phyloP scores from a whole-genome alignment of 2,797 vertebrate genomes.

The Podarcis lilfordi region DNA sequence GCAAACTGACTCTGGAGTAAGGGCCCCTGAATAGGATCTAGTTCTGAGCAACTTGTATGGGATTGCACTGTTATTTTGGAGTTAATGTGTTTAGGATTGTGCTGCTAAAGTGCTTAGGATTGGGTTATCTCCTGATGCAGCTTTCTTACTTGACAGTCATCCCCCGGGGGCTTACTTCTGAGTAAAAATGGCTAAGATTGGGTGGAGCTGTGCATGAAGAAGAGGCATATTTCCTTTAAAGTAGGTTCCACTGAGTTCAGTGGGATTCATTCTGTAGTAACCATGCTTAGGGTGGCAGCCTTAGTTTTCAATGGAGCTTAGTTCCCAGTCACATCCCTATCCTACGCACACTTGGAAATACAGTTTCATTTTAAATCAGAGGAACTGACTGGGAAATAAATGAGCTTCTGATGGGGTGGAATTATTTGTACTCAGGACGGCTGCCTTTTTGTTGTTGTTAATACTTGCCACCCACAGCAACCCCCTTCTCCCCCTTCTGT shows the following conservation, averaged over 20 bases:
- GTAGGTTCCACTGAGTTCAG: background rate
- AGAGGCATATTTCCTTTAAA: background rate
- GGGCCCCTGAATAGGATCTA: too few species aligned
- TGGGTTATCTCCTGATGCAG: background rate
- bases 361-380: too few species aligned
- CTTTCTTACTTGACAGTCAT: background rate
- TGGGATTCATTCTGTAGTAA: background rate
- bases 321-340: background rate
- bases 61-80: background rate
- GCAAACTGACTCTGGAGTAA: too few species aligned
- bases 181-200: background rate
- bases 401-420: background rate
- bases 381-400: background rate
- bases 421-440: background rate
- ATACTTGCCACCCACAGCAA: background rate
- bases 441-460: slow-evolving; percentile 11
- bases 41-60: too few species aligned
- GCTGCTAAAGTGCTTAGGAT: background rate
- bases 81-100: background rate
- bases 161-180: background rate
- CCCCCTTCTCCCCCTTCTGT: background rate
- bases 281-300: background rate
- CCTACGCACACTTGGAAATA: background rate
- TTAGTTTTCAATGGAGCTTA: background rate
- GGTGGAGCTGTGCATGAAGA: background rate